Base-by-base conservation (phyloP, 2,797 vertebrate genomes). In the Sebastes vulpes region DNA sequence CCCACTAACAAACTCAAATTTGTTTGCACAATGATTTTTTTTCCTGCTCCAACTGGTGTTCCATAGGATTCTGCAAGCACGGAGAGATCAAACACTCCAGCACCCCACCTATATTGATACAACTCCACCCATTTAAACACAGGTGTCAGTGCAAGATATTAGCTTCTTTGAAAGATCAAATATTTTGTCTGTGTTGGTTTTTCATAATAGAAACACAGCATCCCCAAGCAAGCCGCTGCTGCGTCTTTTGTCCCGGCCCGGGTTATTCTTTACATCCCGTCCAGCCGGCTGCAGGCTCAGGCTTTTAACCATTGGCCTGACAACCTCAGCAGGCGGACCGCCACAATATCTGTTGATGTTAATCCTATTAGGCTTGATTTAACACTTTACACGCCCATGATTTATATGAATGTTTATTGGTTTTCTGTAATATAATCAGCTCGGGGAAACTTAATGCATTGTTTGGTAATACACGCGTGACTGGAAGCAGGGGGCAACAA, bases 361-460 rank as follows among this genome's bases (percentile, higher is more conserved):
- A 96, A 96, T 96, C 95, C 95, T 94, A 96, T 97, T 97, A 96
- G 95, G 93, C 96, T 96, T 96, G 95, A 96, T 96, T 96, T 96
- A 96, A 97, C 96, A 96, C 96, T 96, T 96, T 96, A 94, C 96
- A 96, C 94, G 92, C 94, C 91, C 95, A 92, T 96, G 96, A 97
- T 96, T 96, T 96, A 96, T 96, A 96, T 96, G 96, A 96, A 96
- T 96, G 95, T 96, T 96, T 96, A 97, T 96, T 97, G 96, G 96
- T 96, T 97, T 97, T 96, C 96, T 96, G 95, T 96, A 96, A 96
- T 96, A 96, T 95, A 96, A 96, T 96, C 96, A 96, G 95, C 95
- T 95, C 86, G 89, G 95, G 95, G 95, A 96, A 96, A 96, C 96
- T 96, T 96, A 97, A 96, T 96, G 96, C 95, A 96, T 97, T 97